Evolutionary conservation across 2,797 vertebrate genomes (phyloP).

Genomic region (Rhabdophis nuchalis): DNA sequence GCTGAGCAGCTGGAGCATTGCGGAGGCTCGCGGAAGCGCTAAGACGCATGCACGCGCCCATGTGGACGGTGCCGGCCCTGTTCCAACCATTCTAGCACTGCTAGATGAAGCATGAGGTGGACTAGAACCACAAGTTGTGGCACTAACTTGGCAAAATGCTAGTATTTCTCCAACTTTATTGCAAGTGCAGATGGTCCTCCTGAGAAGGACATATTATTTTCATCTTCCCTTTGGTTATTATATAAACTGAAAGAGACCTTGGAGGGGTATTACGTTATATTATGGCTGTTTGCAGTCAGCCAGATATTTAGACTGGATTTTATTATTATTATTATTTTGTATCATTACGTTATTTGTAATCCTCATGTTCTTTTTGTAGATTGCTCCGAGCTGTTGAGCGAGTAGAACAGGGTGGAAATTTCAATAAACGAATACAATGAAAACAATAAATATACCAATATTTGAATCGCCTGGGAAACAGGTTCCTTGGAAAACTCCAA

Average conservation of each 20-base stretch:
- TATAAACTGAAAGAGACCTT: neutral
- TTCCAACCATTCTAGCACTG: too few species aligned
- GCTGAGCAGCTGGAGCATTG: too few species aligned
- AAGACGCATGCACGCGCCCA: too few species aligned
- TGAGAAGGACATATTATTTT: neutral
- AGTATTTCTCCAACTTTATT: neutral
- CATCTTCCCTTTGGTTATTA: neutral
- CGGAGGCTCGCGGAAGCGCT: too few species aligned
- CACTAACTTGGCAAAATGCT: neutral
- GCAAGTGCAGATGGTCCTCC: neutral
- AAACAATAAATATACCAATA: neutral
- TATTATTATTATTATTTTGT: neutral
- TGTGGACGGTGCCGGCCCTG: too few species aligned
- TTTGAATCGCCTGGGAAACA: neutral
- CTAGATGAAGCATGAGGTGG: neutral
- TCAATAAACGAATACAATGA: neutral
- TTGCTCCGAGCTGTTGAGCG: neutral
- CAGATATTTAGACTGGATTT: neutral
- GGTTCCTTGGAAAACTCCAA: neutral
- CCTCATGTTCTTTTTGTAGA: neutral
- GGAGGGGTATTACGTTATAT: neutral
- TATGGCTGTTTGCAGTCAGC: neutral
- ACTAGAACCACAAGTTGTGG: neutral
- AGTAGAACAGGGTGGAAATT: neutral
- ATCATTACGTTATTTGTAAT: neutral